These are phyloP conservation scores for Felis chaus DNA, from an alignment of 2,113 vertebrate species.

Conservation along the genomic window DNA sequence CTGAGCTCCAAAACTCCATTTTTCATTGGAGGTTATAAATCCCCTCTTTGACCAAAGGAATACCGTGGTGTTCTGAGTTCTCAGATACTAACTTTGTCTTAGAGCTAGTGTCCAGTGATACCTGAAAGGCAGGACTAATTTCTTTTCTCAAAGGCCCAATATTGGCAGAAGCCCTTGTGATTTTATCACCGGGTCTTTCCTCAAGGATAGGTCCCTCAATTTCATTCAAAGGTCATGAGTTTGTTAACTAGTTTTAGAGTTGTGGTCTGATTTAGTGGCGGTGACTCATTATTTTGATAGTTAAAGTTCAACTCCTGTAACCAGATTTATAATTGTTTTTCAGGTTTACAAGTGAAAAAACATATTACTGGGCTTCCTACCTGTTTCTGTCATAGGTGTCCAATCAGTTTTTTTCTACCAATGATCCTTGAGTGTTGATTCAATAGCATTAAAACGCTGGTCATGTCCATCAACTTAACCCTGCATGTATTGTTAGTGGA, in stretches of 20 bases:
- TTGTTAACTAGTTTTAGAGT: neutral
- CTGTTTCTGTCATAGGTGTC: neutral
- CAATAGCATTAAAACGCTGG: neutral
- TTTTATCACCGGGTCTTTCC: neutral
- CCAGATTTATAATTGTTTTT: conserved; percentile 1
- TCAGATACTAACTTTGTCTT: neutral
- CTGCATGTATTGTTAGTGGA: neutral
- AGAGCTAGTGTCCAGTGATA: neutral
- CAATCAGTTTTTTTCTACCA: neutral
- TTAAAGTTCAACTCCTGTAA: neutral
- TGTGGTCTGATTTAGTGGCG: neutral
- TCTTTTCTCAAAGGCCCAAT: neutral
- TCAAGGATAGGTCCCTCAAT: neutral
- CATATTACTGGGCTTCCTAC: neutral
- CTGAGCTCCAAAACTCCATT: neutral
- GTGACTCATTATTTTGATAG: neutral
- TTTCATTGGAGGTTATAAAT: neutral
- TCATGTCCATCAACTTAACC: neutral
- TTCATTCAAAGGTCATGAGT: neutral
- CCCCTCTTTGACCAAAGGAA: neutral
- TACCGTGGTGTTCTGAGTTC: neutral
- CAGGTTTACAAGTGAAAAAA: neutral
- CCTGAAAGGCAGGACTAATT: neutral
- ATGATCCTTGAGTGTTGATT: neutral
- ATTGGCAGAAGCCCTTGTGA: neutral